These are phyloP conservation scores for Lamellibrachia luymesi DNA, from an alignment of 1,140 invertebrate species.

Conservation along the genomic window DNA sequence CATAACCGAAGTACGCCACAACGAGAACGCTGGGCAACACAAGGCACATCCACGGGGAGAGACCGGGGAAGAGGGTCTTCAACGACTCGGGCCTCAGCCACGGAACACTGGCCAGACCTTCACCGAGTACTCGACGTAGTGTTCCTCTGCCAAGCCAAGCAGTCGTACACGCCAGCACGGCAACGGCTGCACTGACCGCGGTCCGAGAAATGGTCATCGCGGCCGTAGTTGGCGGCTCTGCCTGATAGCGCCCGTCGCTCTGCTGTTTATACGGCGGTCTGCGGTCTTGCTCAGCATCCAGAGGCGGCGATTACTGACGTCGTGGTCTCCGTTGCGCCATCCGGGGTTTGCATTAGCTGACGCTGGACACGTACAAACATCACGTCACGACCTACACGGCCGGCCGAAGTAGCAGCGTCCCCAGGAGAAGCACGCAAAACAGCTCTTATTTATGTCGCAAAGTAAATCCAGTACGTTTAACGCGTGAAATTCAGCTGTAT, in stretches of 20 bases:
- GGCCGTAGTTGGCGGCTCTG: not conserved
- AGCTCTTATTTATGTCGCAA: not conserved
- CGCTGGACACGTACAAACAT: not conserved
- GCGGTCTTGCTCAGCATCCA: not conserved
- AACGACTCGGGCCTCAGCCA: not conserved
- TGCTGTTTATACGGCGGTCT: not conserved
- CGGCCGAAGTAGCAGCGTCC: not conserved
- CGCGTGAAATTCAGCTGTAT: not conserved
- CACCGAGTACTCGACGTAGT: not conserved
- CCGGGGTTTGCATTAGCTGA: not conserved
- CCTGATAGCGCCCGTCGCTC: not conserved
- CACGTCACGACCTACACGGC: not conserved
- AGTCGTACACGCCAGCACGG: not conserved
- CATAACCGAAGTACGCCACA: slow-evolving; percentile 25
- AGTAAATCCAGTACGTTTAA: not conserved
- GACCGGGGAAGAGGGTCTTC: not conserved
- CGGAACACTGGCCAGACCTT: not conserved
- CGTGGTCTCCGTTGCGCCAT: not conserved
- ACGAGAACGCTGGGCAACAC: not conserved
- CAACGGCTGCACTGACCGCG: not conserved
- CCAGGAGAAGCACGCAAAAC: not conserved
- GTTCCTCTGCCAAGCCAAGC: not conserved
- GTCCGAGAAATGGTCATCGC: slow-evolving; percentile 3
- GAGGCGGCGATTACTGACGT: not conserved
- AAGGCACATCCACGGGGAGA: not conserved